phyloP scores from a whole-genome alignment of 2,888 invertebrate genomes.

The Caenorhabditis imperialis region DNA sequence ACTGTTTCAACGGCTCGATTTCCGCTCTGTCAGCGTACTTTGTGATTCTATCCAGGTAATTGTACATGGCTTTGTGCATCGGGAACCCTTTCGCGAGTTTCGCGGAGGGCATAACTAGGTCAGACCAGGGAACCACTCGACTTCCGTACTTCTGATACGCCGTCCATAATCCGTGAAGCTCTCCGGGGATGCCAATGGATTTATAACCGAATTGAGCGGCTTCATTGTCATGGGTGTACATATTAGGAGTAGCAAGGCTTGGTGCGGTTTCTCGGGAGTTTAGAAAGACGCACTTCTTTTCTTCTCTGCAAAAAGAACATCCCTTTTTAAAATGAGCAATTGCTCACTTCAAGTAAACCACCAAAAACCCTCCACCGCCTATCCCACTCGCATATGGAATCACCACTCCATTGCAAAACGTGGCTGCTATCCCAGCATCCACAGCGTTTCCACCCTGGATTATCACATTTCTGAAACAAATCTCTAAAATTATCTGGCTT shows the following conservation, averaged over 20 bases:
- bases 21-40: constrained; percentile 24
- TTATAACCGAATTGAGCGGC: constrained; percentile 55
- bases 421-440: constrained; percentile 88
- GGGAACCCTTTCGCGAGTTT: constrained; percentile 62
- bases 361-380: constrained; percentile 90
- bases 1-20: constrained; percentile 25
- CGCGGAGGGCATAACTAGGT: constrained; percentile 66
- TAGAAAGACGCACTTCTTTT: constrained; percentile 71
- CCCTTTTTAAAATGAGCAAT: neutral
- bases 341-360: constrained; percentile 83
- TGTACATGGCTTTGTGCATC: constrained; percentile 26
- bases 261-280: constrained; percentile 80
- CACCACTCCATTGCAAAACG: constrained; percentile 89
- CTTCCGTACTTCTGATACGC: constrained; percentile 71
- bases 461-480: constrained; percentile 83
- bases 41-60: constrained; percentile 39
- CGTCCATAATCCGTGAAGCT: constrained; percentile 74
- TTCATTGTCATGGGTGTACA: constrained; percentile 57
- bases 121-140: constrained; percentile 56
- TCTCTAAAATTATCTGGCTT: neutral
- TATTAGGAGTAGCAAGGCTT: constrained; percentile 81
- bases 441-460: constrained; percentile 83
- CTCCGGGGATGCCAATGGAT: constrained; percentile 73
- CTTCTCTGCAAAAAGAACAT: constrained; percentile 21
- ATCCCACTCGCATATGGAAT: constrained; percentile 90